These are phyloP conservation scores for Numida meleagris DNA, from an alignment of 2,113 vertebrate species.

Conservation along the genomic window DNA sequence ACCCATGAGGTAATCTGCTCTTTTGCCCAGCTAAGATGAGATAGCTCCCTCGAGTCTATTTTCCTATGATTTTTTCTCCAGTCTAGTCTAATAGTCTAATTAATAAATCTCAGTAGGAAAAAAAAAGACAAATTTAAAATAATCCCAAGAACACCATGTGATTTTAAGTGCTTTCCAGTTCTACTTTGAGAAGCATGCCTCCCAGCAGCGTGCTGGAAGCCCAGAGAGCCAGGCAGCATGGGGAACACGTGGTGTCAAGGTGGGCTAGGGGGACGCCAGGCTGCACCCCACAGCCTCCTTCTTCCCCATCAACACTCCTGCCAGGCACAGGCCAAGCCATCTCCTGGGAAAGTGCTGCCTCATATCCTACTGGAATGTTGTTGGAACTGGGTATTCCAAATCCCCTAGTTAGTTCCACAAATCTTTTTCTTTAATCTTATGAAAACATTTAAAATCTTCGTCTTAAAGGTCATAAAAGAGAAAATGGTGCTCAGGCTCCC, in stretches of 20 bases:
- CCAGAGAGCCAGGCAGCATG: not conserved
- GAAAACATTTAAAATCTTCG: not conserved
- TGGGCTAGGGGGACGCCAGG: not conserved
- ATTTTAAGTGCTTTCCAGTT: not conserved
- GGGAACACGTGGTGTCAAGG: not conserved
- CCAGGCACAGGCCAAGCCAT: not conserved
- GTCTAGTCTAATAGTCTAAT: conserved; percentile 24
- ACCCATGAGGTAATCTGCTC: conserved; percentile 7
- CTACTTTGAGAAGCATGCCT: not conserved
- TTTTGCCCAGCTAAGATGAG: not conserved
- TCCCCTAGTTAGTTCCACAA: not conserved
- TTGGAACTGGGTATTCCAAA: not conserved
- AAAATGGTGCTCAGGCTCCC: not conserved
- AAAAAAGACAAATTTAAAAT: not conserved
- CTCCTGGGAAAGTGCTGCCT: not conserved
- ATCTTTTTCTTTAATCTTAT: not conserved
- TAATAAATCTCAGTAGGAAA: not conserved
- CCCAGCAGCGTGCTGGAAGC: not conserved
- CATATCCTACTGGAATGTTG: not conserved
- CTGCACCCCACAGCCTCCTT: not conserved
- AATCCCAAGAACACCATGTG: not conserved
- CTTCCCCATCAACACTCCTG: not conserved
- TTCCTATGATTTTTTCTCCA: not conserved
- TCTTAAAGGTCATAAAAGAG: not conserved
- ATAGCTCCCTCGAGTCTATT: not conserved